phyloP scores from a whole-genome alignment of 2,113 vertebrate genomes.

The Tyto alba region DNA sequence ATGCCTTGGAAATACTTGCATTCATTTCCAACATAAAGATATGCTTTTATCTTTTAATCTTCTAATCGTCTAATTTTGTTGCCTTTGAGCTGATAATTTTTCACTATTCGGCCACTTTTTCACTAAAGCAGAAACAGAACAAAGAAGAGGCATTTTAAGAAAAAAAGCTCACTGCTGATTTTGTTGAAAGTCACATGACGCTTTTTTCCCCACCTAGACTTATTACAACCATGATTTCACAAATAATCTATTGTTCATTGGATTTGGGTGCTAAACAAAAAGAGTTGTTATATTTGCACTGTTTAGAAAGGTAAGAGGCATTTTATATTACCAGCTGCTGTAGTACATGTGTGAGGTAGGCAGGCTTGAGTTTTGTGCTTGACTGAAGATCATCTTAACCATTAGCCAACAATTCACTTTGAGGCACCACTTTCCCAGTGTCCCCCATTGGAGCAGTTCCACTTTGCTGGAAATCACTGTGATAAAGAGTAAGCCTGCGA shows the following conservation, averaged over 20 bases:
- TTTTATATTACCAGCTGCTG: not conserved
- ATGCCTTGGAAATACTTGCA: not conserved
- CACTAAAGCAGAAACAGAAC: not conserved
- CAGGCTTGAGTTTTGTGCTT: not conserved
- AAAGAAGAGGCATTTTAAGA: not conserved
- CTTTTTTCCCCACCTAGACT: not conserved
- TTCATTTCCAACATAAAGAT: not conserved
- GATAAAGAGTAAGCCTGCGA: not conserved
- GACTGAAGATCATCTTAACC: not conserved
- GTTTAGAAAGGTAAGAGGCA: not conserved
- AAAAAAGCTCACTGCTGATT: not conserved
- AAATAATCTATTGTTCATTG: not conserved
- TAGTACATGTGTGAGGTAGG: not conserved
- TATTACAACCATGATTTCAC: not conserved
- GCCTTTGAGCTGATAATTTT: not conserved
- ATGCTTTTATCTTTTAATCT: not conserved
- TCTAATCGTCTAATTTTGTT: constrained; percentile 26
- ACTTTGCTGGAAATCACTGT: not conserved
- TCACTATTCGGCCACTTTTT: not conserved
- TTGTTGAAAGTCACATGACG: not conserved
- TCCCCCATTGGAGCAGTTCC: not conserved
- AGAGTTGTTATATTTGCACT: not conserved
- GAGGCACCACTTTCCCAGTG: fast-evolving
- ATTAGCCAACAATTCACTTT: not conserved
- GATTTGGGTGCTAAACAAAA: not conserved